These are phyloP conservation scores for Syrmaticus mikado DNA, from an alignment of 2,113 vertebrate species.

Conservation along the genomic window DNA sequence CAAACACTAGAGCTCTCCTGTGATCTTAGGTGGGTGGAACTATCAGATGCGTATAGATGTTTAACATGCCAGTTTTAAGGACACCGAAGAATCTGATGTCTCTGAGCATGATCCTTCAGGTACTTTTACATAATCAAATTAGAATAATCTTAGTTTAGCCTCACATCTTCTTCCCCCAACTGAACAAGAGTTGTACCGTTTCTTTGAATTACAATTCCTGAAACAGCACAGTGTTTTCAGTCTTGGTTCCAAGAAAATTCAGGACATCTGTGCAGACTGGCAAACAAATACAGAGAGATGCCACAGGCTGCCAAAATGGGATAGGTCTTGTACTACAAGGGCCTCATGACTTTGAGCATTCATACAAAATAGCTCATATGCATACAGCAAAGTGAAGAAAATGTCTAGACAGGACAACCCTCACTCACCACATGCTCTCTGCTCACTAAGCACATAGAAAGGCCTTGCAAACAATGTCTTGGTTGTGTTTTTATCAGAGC, in stretches of 20 bases:
- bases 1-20: neutral
- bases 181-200: neutral
- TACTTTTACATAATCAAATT: rapidly evolving
- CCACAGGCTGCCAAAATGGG: neutral
- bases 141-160: neutral
- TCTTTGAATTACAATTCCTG: neutral
- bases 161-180: neutral
- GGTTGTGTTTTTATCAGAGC: neutral
- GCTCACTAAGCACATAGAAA: neutral
- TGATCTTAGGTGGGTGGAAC: neutral
- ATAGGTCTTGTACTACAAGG: neutral
- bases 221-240: neutral
- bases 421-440: neutral
- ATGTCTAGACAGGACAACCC: neutral
- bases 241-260: neutral
- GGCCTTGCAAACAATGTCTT: neutral
- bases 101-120: neutral
- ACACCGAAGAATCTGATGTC: neutral
- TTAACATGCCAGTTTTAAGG: neutral
- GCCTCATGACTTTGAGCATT: neutral
- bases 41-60: neutral
- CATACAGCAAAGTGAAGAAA: neutral
- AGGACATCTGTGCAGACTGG: neutral
- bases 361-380: neutral
- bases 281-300: neutral